phyloP scores from a whole-genome alignment of 2,888 invertebrate species.

The Callimorpha dominula region DNA sequence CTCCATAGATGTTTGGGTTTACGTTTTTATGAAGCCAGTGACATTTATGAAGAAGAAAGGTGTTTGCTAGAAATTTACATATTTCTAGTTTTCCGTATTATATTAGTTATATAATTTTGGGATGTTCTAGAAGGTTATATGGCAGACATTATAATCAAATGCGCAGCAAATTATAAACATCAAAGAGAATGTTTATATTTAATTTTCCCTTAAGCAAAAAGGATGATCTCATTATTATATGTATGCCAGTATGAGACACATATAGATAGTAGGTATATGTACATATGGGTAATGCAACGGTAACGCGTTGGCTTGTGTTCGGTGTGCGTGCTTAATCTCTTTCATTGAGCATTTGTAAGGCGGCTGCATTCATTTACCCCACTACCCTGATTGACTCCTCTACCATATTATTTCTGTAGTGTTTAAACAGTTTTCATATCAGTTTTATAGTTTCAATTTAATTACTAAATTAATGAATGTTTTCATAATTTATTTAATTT shows the following conservation, averaged over 20 bases:
- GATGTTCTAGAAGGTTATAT: neutral
- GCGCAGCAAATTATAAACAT: constrained; percentile 23
- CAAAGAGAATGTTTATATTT: constrained; percentile 39
- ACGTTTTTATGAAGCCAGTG: constrained; percentile 15
- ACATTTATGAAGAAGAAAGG: constrained; percentile 21
- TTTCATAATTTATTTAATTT: constrained; percentile 9
- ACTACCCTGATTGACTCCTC: constrained; percentile 54
- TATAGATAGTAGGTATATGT: constrained; percentile 33
- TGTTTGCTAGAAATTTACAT: neutral
- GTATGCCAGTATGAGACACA: constrained; percentile 63
- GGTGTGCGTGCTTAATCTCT: constrained; percentile 79
- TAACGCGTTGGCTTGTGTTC: constrained; percentile 58
- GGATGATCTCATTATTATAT: constrained; percentile 68
- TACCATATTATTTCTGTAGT: constrained; percentile 40
- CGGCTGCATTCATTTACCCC: constrained; percentile 58
- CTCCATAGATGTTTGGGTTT: neutral
- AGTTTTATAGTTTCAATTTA: neutral
- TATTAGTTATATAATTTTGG: neutral
- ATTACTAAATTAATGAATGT: neutral
- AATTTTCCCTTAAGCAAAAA: constrained; percentile 50
- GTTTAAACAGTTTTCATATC: constrained; percentile 17
- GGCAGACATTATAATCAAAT: constrained; percentile 10
- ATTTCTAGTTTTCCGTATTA: neutral
- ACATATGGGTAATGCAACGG: constrained; percentile 50
- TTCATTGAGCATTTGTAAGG: constrained; percentile 64